Evolutionary conservation across 2,888 invertebrate species (phyloP).

Genomic region (Venusia cambrica): DNA sequence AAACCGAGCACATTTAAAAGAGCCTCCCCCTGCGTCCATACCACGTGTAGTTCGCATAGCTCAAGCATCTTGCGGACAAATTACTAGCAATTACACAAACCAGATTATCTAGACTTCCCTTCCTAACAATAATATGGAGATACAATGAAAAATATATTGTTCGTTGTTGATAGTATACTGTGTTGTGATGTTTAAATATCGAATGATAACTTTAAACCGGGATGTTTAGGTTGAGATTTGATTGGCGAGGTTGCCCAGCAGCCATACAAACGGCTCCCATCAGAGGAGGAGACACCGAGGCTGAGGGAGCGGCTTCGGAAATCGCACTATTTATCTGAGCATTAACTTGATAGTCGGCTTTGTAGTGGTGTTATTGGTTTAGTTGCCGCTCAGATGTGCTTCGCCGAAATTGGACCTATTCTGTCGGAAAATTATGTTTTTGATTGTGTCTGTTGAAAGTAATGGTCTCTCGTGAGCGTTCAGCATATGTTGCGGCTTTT

Average conservation of each 20-base stretch:
- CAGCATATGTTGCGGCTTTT: too few species aligned
- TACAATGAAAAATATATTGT: too few species aligned
- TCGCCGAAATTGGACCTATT: conserved; percentile 18
- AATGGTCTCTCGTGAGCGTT: too few species aligned
- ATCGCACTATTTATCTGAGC: conserved; percentile 59
- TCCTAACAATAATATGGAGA: too few species aligned
- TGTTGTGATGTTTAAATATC: conserved; percentile 48
- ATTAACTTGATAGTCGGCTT: conserved; percentile 51
- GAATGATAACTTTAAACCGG: conserved; percentile 46
- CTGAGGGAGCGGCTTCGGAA: conserved; percentile 47
- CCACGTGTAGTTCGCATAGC: conserved; percentile 23
- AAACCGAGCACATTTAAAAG: conserved; percentile 19
- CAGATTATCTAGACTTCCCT: conserved; percentile 32
- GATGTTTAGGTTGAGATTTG: conserved; percentile 50
- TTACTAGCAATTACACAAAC: conserved; percentile 42
- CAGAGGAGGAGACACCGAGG: conserved; percentile 43
- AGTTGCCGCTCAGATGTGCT: conserved; percentile 24
- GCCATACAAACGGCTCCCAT: conserved; percentile 70
- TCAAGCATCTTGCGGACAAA: conserved; percentile 57
- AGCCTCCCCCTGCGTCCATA: conserved; percentile 17
- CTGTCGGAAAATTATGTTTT: conserved; percentile 17
- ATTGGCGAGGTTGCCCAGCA: conserved; percentile 43
- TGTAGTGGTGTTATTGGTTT: conserved; percentile 41
- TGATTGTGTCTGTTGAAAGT: conserved; percentile 10
- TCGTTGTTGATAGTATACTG: conserved; percentile 53